Base-by-base conservation (phyloP, 2,888 invertebrate genomes). In the Tiphia femorata region DNA sequence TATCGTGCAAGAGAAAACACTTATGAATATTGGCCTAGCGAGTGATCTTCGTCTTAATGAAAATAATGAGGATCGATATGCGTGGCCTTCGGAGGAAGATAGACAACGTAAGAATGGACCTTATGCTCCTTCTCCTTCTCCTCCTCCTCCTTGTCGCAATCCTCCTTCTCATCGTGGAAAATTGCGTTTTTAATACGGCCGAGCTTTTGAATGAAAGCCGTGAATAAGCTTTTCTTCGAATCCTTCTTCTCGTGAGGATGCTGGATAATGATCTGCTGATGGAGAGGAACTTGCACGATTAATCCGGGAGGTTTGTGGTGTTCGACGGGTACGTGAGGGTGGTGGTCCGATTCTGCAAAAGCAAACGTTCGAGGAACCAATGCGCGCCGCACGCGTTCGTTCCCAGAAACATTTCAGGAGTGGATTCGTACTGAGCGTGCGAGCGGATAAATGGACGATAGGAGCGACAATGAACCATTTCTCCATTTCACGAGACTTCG, bases 311-410 rank as follows among this genome's bases (percentile, higher is more conserved):
- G 33, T 7, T 1, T 33, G n/a, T 33, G 33, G 1, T 33, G 33
- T 3, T 14, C 33, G 33, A 33, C 1, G 3, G 33, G 12, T n/a
- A 14, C 33, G 33, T 33, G 33, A 1, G 8, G 8, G 4, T 33
- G n/a, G n/a, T n/a, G 33, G 14, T 33, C 33, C 10, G 33, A 14
- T 33, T 33, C 33, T 33, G 33, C 3, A 33, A 33, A 33, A 33
- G 33, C 33, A 33, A 33, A 49, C 42, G 54, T 47, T 25, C 40
- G n/a, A n/a, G n/a, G n/a, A n/a, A n/a, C n/a, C n/a, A n/a, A n/a
- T n/a, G n/a, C n/a, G n/a, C n/a, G n/a, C n/a, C n/a, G n/a, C n/a
- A n/a, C n/a, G n/a, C n/a, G n/a, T n/a, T n/a, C n/a, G n/a, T n/a
- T n/a, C n/a, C n/a, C n/a, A n/a, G n/a, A n/a, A n/a, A n/a, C n/a